Percentiles rank a stretch among this genome's conserved stretches.
Evolutionary conservation across 2,888 invertebrate genomes (phyloP).

Genomic region (Dolichomitus sp.): DNA sequence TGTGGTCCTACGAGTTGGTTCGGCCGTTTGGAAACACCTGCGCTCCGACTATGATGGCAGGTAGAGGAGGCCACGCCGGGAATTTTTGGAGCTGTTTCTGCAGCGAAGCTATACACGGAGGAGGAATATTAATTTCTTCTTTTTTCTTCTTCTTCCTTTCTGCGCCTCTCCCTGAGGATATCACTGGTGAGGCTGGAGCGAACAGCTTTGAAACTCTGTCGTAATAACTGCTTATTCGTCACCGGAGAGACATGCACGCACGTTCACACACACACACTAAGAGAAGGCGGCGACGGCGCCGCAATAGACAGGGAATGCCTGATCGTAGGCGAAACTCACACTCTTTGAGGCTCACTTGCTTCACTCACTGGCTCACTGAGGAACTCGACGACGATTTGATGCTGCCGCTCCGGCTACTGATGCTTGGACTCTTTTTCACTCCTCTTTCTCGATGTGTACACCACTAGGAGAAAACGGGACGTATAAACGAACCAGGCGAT

Average conservation of each 20-base stretch:
- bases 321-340: constrained; percentile 22
- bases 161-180: background rate
- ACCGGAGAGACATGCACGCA: constrained; percentile 3
- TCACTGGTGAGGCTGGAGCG: background rate
- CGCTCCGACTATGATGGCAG: background rate
- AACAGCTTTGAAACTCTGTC: constrained; percentile 31
- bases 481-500: background rate
- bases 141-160: background rate
- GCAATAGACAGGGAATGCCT: constrained; percentile 14
- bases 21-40: constrained; percentile 6
- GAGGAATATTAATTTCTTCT: background rate
- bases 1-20: background rate
- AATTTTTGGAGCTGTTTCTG: background rate
- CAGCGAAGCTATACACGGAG: background rate
- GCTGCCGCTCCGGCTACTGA: background rate
- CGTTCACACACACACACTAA: constrained; percentile 1
- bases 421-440: background rate
- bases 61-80: background rate
- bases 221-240: constrained; percentile 47
- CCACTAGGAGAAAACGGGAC: constrained; percentile 9
- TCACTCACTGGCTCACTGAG: constrained; percentile 19
- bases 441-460: constrained; percentile 6
- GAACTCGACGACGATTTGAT: constrained; percentile 3
- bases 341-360: background rate
- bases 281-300: background rate